Percentiles rank a stretch among this genome's conserved stretches.
Evolutionary conservation across 2,888 invertebrate genomes (phyloP).

Genomic region (Scaptodrosophila latifasciaeformis): DNA sequence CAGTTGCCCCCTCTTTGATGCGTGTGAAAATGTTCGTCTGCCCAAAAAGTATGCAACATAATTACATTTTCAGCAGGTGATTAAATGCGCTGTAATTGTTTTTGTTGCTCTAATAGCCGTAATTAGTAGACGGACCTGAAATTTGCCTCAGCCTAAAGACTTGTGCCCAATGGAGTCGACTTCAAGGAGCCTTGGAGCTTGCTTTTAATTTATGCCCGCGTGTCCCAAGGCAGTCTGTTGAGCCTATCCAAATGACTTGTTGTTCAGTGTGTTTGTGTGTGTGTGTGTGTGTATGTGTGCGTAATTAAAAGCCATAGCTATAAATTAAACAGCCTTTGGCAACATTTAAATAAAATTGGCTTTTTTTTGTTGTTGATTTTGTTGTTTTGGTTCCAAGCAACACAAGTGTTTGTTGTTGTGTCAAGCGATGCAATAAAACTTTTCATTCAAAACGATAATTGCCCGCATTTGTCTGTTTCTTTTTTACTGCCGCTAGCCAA

Average conservation of each 20-base stretch:
- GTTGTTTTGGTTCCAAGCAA: not conserved
- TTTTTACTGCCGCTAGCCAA: slow-evolving; percentile 20
- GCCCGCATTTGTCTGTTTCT: slow-evolving; percentile 49
- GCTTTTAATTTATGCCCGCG: slow-evolving; percentile 56
- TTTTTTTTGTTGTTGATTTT: too few species aligned
- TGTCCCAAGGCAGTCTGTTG: slow-evolving; percentile 49
- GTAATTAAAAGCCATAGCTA: slow-evolving; percentile 3
- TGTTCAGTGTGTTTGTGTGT: slow-evolving; percentile 17
- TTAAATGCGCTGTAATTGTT: slow-evolving; percentile 73
- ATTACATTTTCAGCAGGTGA: slow-evolving; percentile 73
- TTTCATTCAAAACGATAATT: slow-evolving; percentile 67
- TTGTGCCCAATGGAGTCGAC: not conserved
- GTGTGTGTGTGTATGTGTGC: slow-evolving; percentile 18
- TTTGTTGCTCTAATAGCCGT: slow-evolving; percentile 61
- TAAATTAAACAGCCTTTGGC: slow-evolving; percentile 26
- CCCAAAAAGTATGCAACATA: slow-evolving; percentile 63
- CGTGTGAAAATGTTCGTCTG: not conserved
- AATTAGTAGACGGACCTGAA: slow-evolving; percentile 51
- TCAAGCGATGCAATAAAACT: slow-evolving; percentile 53
- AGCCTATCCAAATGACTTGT: too few species aligned
- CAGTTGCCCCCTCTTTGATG: not conserved
- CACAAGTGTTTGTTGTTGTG: not conserved
- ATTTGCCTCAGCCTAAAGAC: not conserved
- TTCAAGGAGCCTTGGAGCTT: not conserved
- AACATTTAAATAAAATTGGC: slow-evolving; percentile 59